These are phyloP conservation scores for Limnothrissa miodon DNA, from an alignment of 2,113 vertebrate species.

Conservation along the genomic window DNA sequence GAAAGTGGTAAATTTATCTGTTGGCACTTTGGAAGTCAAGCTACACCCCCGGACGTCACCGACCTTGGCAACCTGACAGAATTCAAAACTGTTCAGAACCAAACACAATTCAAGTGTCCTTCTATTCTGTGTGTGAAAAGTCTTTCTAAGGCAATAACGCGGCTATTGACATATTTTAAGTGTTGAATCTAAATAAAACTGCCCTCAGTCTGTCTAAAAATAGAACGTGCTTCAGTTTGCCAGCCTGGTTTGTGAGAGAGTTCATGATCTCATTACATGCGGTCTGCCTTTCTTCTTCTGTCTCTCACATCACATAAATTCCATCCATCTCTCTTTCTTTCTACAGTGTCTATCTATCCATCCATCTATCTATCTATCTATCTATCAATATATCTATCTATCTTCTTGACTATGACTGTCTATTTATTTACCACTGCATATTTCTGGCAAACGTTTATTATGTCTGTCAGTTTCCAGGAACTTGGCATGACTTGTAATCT, in stretches of 20 bases:
- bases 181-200: not conserved
- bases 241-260: slow-evolving; percentile 7
- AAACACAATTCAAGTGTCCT: not conserved
- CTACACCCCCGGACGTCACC: not conserved
- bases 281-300: not conserved
- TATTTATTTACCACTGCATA: not conserved
- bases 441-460: not conserved
- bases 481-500: not conserved
- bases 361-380: slow-evolving; percentile 1
- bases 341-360: not conserved
- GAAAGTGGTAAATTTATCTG: not conserved
- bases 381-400: not conserved
- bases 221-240: slow-evolving; percentile 8
- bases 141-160: not conserved
- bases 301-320: not conserved
- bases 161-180: not conserved
- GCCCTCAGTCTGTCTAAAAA: not conserved
- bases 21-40: not conserved
- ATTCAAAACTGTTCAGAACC: not conserved
- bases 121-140: not conserved
- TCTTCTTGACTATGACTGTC: not conserved
- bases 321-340: too few relatives aligned
- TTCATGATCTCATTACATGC: slow-evolving; percentile 13
- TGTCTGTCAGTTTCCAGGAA: not conserved
- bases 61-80: not conserved